Percentiles rank a stretch among this genome's conserved stretches.
phyloP scores from a whole-genome alignment of 2,113 vertebrate species.

The Mixornis gularis region DNA sequence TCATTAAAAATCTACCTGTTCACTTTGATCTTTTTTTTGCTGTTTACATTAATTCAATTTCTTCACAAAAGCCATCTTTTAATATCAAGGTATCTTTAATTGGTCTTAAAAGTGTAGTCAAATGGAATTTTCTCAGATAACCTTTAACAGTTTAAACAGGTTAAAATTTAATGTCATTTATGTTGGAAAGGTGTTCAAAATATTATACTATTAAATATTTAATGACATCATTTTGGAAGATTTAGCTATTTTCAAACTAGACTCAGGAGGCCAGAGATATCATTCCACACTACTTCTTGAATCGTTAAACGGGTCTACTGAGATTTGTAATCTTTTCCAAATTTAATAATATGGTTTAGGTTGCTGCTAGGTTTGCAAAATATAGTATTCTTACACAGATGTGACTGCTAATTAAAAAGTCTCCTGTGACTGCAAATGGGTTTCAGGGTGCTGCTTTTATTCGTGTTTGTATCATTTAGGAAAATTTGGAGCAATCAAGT shows the following conservation, averaged over 20 bases:
- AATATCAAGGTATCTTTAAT: background rate
- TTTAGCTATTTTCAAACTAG: slow-evolving; percentile 49
- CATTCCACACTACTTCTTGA: slow-evolving; percentile 30
- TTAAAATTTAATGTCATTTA: slow-evolving; percentile 72
- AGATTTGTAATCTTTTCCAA: slow-evolving; percentile 60
- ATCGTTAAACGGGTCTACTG: slow-evolving; percentile 56
- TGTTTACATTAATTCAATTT: slow-evolving; percentile 20
- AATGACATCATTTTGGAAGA: slow-evolving; percentile 62
- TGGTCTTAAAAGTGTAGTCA: slow-evolving; percentile 40
- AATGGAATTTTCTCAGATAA: slow-evolving; percentile 60
- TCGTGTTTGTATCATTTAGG: slow-evolving; percentile 52
- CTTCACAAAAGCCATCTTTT: slow-evolving; percentile 20
- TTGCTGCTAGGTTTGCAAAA: slow-evolving; percentile 72
- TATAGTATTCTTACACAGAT: slow-evolving; percentile 65
- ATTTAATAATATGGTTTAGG: slow-evolving; percentile 65
- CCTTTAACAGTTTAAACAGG: slow-evolving; percentile 55
- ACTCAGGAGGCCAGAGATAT: slow-evolving; percentile 27
- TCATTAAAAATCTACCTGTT: background rate
- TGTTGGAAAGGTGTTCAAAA: slow-evolving; percentile 66
- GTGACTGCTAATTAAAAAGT: slow-evolving; percentile 72
- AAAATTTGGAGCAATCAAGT: slow-evolving; percentile 43
- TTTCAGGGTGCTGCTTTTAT: slow-evolving; percentile 61
- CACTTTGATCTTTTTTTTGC: background rate
- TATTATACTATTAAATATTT: slow-evolving; percentile 73
- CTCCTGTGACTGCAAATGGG: slow-evolving; percentile 53